Percentiles rank a stretch among this genome's conserved stretches.
Evolutionary conservation across 2,888 invertebrate species (phyloP).

Genomic region (Drosophila antonietae): DNA sequence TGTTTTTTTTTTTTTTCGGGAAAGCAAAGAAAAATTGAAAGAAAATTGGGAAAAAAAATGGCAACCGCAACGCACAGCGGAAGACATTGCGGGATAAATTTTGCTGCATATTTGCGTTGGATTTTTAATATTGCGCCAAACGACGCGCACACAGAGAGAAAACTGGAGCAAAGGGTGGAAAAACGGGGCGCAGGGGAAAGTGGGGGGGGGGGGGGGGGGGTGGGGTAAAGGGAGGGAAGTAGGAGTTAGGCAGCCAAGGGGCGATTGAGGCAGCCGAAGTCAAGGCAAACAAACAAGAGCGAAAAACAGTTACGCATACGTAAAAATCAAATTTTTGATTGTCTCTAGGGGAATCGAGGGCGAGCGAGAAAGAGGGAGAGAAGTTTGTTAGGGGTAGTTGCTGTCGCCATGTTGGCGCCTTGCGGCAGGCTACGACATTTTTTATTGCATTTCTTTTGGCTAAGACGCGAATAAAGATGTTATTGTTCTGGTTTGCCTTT

Average conservation of each 20-base stretch:
- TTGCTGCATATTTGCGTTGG: constrained; percentile 75
- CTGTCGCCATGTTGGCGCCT: constrained; percentile 50
- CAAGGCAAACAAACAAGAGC: constrained; percentile 52
- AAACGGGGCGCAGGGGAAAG: background rate
- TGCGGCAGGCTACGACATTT: constrained; percentile 39
- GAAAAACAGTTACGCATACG: constrained; percentile 71
- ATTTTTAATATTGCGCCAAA: constrained; percentile 77
- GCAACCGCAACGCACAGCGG: constrained; percentile 43
- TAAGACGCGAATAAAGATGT: constrained; percentile 59
- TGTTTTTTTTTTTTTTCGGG: background rate
- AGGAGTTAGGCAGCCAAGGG: constrained; percentile 2
- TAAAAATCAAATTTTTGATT: constrained; percentile 71
- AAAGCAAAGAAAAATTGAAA: constrained; percentile 21
- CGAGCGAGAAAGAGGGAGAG: background rate
- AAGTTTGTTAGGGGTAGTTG: background rate
- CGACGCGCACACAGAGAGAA: constrained; percentile 26
- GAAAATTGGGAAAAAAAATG: constrained; percentile 44
- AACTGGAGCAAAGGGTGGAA: constrained; percentile 4
- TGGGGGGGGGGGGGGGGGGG: background rate
- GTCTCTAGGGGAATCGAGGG: constrained; percentile 37
- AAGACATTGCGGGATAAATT: constrained; percentile 65
- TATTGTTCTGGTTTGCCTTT: constrained; percentile 9
- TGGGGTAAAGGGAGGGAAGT: no score
- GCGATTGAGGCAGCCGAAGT: constrained; percentile 13
- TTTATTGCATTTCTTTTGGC: constrained; percentile 67